A percentile compares a stretch with the other conserved stretches of the same genome.
Evolutionary conservation across 2,113 vertebrate species (phyloP).

Genomic region (Isurus oxyrinchus): DNA sequence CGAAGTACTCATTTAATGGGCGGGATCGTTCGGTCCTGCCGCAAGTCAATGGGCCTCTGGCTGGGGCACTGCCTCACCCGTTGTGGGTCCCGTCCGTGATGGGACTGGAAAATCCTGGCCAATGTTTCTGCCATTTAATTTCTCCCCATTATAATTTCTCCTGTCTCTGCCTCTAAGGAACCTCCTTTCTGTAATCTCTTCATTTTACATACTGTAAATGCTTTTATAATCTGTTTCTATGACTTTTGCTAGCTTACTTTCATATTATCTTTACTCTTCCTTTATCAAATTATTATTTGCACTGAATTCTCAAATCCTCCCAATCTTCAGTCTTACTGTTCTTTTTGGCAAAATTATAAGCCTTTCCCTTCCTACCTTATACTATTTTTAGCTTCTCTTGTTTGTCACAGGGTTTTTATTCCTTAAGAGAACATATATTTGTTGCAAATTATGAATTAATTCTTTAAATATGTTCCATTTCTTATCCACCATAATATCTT

Average conservation of each 20-base stretch:
- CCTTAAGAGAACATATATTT: neutral
- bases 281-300: neutral
- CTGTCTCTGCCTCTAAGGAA: neutral
- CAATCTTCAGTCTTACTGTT: neutral
- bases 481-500: neutral
- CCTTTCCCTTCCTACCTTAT: neutral
- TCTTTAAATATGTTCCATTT: neutral
- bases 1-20: neutral
- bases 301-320: neutral
- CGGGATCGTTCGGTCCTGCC: too few species aligned
- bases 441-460: neutral
- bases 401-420: neutral
- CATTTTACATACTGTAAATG: neutral
- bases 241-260: neutral
- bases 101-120: too few species aligned
- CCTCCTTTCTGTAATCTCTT: neutral
- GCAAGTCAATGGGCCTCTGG: too few species aligned
- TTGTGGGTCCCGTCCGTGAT: too few species aligned
- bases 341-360: neutral
- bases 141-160: neutral
- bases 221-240: neutral
- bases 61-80: too few species aligned
- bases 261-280: neutral
- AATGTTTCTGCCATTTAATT: neutral
- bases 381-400: neutral